A percentile compares a stretch with the other conserved stretches of the same genome.
phyloP scores from a whole-genome alignment of 2,888 invertebrate genomes.

The Epiblema foenella region DNA sequence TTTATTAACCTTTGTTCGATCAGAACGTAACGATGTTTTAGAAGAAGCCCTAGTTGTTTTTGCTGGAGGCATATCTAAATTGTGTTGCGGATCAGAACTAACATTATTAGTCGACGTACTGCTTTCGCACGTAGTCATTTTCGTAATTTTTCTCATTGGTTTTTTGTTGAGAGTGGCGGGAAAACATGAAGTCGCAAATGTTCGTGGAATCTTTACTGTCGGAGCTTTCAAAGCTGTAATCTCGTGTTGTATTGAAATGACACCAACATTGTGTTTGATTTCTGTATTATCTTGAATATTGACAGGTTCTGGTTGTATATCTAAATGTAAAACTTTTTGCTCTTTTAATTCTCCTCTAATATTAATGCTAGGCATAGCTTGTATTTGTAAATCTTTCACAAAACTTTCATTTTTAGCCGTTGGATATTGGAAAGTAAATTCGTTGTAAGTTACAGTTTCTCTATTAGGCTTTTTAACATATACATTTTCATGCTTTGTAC shows the following conservation, averaged over 20 bases:
- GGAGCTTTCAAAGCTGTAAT: conserved; percentile 25
- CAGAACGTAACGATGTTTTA: conserved; percentile 51
- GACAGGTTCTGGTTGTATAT: conserved; percentile 72
- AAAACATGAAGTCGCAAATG: conserved; percentile 30
- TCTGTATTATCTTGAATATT: conserved; percentile 48
- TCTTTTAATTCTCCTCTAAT: conserved; percentile 79
- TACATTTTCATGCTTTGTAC: conserved; percentile 54
- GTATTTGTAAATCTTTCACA: conserved; percentile 66
- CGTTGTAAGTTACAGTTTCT: conserved; percentile 67
- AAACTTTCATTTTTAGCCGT: conserved; percentile 55
- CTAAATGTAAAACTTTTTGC: conserved; percentile 80
- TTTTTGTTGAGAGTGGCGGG: conserved; percentile 46
- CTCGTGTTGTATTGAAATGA: conserved; percentile 64
- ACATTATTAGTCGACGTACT: conserved; percentile 69
- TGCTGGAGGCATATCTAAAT: conserved; percentile 54
- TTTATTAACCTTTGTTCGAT: conserved; percentile 47
- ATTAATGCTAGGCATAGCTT: conserved; percentile 80
- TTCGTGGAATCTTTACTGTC: conserved; percentile 11
- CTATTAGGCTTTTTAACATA: conserved; percentile 58
- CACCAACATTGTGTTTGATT: conserved; percentile 64
- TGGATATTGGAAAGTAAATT: conserved; percentile 65
- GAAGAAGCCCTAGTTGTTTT: conserved; percentile 54
- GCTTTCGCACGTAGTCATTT: conserved; percentile 71
- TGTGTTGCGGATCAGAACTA: conserved; percentile 60
- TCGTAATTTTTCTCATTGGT: conserved; percentile 65